A percentile compares a stretch with the other conserved stretches of the same genome.
These are phyloP conservation scores for Scopus umbretta DNA, from an alignment of 2,113 vertebrate genomes.

Conservation along the genomic window DNA sequence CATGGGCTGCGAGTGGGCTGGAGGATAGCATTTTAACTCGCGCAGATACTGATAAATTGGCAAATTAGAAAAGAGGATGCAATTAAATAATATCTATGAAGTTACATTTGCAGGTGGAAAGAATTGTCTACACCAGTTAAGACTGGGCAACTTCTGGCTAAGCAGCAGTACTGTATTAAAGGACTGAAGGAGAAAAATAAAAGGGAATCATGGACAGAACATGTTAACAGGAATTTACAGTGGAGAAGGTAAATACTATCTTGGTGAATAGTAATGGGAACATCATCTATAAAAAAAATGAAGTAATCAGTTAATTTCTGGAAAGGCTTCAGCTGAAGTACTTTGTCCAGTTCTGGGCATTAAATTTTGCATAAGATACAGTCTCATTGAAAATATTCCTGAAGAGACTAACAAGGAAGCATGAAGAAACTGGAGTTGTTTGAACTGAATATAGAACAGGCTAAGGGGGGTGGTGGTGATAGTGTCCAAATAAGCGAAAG, in stretches of 20 bases:
- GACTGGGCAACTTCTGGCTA: background rate
- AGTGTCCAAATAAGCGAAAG: background rate
- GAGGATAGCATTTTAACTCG: background rate
- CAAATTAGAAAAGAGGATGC: background rate
- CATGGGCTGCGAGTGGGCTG: background rate
- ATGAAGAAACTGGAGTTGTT: background rate
- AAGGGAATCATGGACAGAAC: background rate
- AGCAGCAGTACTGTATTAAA: background rate
- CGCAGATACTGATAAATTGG: background rate
- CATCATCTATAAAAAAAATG: background rate
- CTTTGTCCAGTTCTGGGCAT: background rate
- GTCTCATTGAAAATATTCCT: background rate
- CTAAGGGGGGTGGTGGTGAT: background rate
- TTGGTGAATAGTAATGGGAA: background rate
- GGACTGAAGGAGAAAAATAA: background rate
- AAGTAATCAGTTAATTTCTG: background rate
- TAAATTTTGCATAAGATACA: background rate
- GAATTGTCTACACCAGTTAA: background rate
- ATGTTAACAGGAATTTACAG: background rate
- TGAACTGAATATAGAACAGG: background rate
- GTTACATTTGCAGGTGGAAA: background rate
- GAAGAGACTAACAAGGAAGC: background rate
- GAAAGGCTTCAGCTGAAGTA: background rate
- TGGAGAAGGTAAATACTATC: background rate
- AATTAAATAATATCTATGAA: background rate